Evolutionary conservation across 2,888 invertebrate species (phyloP).

Genomic region (Hartigia nigra): DNA sequence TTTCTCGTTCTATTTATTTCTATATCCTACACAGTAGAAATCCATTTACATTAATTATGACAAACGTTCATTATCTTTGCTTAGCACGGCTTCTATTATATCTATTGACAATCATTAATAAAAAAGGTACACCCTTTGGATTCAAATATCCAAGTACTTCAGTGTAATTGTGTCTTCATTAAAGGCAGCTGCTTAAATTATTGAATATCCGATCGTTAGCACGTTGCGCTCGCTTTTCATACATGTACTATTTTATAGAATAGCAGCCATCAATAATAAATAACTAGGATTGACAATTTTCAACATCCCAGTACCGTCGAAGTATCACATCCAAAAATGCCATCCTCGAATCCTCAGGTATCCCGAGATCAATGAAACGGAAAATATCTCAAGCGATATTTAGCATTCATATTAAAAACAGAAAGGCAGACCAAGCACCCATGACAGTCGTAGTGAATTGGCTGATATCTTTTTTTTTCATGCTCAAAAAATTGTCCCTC

Average conservation of each 20-base stretch:
- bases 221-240: neutral
- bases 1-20: conserved; percentile 4
- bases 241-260: neutral
- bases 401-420: neutral
- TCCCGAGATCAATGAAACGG: neutral
- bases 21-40: conserved; percentile 9
- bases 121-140: neutral
- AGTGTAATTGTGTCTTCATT: neutral
- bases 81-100: neutral
- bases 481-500: neutral
- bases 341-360: neutral
- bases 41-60: neutral
- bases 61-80: neutral
- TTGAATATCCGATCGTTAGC: neutral
- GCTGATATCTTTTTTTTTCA: neutral
- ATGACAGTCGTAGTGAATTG: neutral
- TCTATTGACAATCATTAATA: neutral
- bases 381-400: neutral
- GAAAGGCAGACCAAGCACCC: neutral
- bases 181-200: neutral
- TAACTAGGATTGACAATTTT: neutral
- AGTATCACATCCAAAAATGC: neutral
- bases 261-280: neutral
- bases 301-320: neutral
- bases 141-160: neutral